phyloP scores from a whole-genome alignment of 2,113 vertebrate species.

The Solea senegalensis region DNA sequence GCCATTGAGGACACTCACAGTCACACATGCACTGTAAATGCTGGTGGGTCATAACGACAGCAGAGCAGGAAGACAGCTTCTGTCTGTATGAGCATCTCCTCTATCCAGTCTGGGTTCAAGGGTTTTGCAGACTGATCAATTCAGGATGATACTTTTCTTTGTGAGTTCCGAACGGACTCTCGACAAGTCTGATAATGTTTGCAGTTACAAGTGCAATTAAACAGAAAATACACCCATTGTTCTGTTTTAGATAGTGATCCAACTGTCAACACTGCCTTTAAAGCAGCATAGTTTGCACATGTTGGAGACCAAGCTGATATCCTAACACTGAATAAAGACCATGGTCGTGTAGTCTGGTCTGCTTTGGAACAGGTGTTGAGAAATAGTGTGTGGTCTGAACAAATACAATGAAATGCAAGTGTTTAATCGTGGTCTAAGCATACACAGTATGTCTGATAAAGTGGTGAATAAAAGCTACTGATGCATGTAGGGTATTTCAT shows the following conservation, averaged over 20 bases:
- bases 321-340: conserved; percentile 36
- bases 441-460: not conserved
- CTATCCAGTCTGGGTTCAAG: not conserved
- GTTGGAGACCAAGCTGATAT: conserved; percentile 50
- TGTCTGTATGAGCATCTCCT: conserved; percentile 10
- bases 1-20: conserved; percentile 31
- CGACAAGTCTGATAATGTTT: not conserved
- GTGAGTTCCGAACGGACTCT: not conserved
- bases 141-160: not conserved
- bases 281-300: conserved; percentile 20
- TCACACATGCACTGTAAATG: conserved; percentile 42
- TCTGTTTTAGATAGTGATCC: conserved; percentile 34
- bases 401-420: conserved; percentile 13
- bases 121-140: not conserved
- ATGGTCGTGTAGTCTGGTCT: not conserved
- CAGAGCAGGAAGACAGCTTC: conserved; percentile 14
- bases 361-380: conserved; percentile 23
- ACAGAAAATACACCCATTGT: conserved; percentile 2
- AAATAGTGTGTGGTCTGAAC: conserved; percentile 1
- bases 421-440: not conserved
- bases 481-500: not conserved
- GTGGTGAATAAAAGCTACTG: not conserved
- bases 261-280: conserved; percentile 46
- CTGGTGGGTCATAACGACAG: conserved; percentile 33
- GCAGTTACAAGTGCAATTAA: not conserved